These are phyloP conservation scores for Anoura caudifer DNA, from an alignment of 2,113 vertebrate species.

Conservation along the genomic window DNA sequence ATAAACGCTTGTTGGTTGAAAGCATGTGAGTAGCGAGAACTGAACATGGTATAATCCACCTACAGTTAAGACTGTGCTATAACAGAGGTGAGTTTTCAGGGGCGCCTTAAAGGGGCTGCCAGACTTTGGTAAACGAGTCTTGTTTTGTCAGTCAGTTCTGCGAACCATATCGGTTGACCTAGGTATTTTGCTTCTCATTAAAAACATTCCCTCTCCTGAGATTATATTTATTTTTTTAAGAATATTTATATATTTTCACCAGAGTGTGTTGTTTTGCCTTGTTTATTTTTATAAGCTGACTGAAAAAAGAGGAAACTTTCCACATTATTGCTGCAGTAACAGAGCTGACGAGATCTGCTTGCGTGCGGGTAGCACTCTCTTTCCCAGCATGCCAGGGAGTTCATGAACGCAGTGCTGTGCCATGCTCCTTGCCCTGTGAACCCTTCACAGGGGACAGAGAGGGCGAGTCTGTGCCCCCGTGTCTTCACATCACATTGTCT, in stretches of 20 bases:
- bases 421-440: neutral
- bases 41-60: neutral
- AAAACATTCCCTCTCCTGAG: neutral
- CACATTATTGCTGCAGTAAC: neutral
- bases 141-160: neutral
- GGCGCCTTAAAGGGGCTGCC: neutral
- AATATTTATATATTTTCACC: neutral
- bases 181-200: conserved; percentile 13
- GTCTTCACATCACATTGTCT: neutral
- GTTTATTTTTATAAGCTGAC: neutral
- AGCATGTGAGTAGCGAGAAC: neutral
- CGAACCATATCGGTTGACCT: neutral
- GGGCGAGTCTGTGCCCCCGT: neutral
- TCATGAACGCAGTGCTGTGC: neutral
- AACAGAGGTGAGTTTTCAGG: neutral
- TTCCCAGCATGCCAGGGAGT: neutral
- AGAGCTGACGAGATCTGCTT: neutral
- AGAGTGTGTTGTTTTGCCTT: neutral
- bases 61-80: too few relatives aligned
- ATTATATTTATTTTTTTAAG: neutral
- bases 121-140: neutral
- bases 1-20: neutral
- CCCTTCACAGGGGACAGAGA: neutral
- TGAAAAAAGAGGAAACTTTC: neutral
- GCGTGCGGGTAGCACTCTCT: neutral